A percentile compares a stretch with the other conserved stretches of the same genome.
Conservation (phyloP, 2,113 vertebrate genomes). For the Sceloporus undulatus region DNA sequence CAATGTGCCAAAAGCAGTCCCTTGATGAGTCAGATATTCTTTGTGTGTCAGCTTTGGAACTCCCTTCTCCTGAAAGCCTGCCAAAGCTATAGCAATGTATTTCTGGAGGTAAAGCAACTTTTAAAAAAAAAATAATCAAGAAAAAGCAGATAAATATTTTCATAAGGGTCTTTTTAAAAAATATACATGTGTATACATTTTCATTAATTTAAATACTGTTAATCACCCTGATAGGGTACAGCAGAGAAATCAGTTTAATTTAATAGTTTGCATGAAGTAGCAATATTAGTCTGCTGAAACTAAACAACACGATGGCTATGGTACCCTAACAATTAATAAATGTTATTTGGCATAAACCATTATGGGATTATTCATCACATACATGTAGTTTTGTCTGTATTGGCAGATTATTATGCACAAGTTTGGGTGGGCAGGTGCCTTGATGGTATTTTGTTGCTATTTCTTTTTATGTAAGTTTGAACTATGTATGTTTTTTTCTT, state of each 20-base stretch:
- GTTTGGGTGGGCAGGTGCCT: too few relatives aligned
- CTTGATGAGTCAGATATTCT: conserved; percentile 38
- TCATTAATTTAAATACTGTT: background rate
- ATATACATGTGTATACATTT: background rate
- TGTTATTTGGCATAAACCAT: too few relatives aligned
- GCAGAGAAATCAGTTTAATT: background rate
- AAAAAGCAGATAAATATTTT: conserved; percentile 26
- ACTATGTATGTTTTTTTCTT: too few relatives aligned
- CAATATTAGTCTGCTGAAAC: too few relatives aligned
- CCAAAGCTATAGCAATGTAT: conserved; percentile 4
- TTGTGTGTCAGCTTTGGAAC: conserved; percentile 30
- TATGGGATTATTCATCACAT: too few relatives aligned
- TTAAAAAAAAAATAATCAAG: background rate
- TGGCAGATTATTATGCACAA: too few relatives aligned
- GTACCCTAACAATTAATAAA: too few relatives aligned
- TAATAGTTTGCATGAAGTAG: too few relatives aligned
- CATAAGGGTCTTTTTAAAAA: background rate
- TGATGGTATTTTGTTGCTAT: too few relatives aligned
- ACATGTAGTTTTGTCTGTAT: too few relatives aligned
- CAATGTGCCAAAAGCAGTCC: conserved; percentile 19
- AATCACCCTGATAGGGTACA: background rate
- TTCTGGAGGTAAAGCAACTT: conserved; percentile 25
- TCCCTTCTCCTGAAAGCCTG: conserved; percentile 37
- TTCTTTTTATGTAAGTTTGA: too few relatives aligned
- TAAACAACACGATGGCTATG: too few relatives aligned